A percentile compares a stretch with the other conserved stretches of the same genome.
Conservation (phyloP, 2,888 invertebrate genomes). For the Acanthoscelides obtectus region DNA sequence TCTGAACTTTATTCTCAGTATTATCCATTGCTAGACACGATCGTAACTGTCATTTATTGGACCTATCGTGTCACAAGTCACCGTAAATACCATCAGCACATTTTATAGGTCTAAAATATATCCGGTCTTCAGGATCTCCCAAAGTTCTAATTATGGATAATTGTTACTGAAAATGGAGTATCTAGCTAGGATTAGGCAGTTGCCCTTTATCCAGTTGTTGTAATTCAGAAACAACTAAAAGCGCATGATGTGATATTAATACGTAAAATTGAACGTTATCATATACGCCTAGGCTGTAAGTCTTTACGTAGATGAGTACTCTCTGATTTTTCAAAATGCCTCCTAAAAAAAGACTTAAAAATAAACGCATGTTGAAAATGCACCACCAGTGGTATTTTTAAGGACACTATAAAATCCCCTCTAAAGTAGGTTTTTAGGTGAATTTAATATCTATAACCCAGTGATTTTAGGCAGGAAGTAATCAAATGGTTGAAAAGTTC, state of each 20-base stretch:
- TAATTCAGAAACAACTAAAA: slow-evolving; percentile 1
- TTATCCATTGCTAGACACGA: neutral
- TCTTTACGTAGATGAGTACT: neutral
- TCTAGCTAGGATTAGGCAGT: neutral
- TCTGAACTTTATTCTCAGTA: neutral
- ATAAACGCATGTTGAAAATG: slow-evolving; percentile 14
- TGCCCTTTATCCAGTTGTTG: neutral
- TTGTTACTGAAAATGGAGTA: neutral
- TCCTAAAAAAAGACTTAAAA: slow-evolving; percentile 7
- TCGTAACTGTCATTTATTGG: neutral
- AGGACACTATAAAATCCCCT: slow-evolving; percentile 8
- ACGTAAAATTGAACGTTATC: slow-evolving; percentile 10
- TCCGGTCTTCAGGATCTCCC: neutral
- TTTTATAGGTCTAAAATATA: too few species aligned
- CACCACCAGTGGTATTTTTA: slow-evolving; percentile 10
- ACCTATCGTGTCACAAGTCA: slow-evolving; percentile 1
- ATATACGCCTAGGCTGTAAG: neutral
- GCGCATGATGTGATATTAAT: slow-evolving; percentile 16
- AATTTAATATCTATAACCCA: neutral
- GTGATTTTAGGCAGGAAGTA: neutral
- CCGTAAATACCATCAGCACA: neutral
- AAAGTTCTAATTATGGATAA: neutral
- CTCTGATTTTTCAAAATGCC: neutral
- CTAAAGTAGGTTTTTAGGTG: slow-evolving; percentile 2
- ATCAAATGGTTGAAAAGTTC: neutral